These are phyloP conservation scores for Contarinia nasturtii DNA, from an alignment of 1,140 invertebrate species.

Conservation along the genomic window DNA sequence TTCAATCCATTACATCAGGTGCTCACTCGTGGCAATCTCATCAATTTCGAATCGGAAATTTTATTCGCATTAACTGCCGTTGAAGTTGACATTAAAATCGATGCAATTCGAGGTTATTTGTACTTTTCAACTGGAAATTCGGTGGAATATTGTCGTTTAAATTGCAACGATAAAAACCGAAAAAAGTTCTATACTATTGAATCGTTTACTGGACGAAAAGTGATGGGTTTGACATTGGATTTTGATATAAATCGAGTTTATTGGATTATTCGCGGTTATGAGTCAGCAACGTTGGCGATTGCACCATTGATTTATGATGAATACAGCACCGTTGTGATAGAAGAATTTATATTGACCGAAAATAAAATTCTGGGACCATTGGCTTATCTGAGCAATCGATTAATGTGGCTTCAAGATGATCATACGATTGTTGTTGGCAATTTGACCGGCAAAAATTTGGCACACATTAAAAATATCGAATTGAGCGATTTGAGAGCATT, in stretches of 20 bases:
- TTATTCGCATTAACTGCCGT: conserved; percentile 55
- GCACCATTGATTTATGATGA: conserved; percentile 39
- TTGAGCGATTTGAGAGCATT: conserved; percentile 46
- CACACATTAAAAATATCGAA: conserved; percentile 40
- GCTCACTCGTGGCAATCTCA: conserved; percentile 43
- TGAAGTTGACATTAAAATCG: conserved; percentile 61
- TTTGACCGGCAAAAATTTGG: conserved; percentile 50
- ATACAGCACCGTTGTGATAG: not conserved
- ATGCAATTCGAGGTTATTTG: conserved; percentile 59
- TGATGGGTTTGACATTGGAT: conserved; percentile 66
- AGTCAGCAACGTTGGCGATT: conserved; percentile 49
- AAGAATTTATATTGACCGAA: conserved; percentile 21
- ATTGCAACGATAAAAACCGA: conserved; percentile 35
- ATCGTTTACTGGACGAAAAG: conserved; percentile 55
- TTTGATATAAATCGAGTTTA: conserved; percentile 49
- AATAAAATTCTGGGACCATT: conserved; percentile 39
- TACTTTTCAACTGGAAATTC: conserved; percentile 76
- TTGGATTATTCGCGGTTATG: conserved; percentile 57
- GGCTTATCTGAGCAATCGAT: conserved; percentile 55
- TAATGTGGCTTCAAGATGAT: conserved; percentile 66
- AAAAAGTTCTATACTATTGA: not conserved
- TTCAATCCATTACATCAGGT: conserved; percentile 65
- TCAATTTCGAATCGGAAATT: conserved; percentile 43
- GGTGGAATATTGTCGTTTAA: conserved; percentile 56
- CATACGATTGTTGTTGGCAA: conserved; percentile 59